A percentile compares a stretch with the other conserved stretches of the same genome.
Conservation (phyloP, 2,888 invertebrate species). For the Torymus texanus region DNA sequence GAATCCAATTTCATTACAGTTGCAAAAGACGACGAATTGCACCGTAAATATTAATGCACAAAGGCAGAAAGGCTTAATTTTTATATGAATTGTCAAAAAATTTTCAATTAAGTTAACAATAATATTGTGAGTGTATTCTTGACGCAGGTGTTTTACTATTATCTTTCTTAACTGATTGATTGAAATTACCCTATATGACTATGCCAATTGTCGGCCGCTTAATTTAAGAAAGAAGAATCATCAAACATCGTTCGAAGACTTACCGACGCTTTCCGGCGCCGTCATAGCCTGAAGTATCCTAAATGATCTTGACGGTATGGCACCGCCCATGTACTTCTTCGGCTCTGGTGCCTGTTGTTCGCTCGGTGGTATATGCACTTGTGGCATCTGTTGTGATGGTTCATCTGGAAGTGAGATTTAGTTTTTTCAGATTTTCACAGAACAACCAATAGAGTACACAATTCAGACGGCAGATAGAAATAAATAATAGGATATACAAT, state of each 20-base stretch:
- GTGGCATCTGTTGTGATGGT: constrained; percentile 16
- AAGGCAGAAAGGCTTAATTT: constrained; percentile 62
- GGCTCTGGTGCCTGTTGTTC: constrained; percentile 82
- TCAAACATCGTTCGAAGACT: constrained; percentile 67
- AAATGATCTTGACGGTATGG: constrained; percentile 88
- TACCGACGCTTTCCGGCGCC: constrained; percentile 81
- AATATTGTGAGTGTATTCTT: constrained; percentile 13
- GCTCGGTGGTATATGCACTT: constrained; percentile 78
- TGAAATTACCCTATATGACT: constrained; percentile 10
- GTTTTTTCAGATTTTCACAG: neutral
- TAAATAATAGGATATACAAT: no score
- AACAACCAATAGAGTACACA: no score
- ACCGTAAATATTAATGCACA: constrained; percentile 61
- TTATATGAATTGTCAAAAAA: constrained; percentile 32
- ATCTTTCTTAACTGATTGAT: constrained; percentile 8
- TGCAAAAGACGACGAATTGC: constrained; percentile 60
- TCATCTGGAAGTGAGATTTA: constrained; percentile 58
- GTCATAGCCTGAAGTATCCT: constrained; percentile 88
- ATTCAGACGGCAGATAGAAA: no score
- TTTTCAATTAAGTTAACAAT: neutral
- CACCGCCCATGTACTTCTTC: constrained; percentile 85
- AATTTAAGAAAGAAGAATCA: constrained; percentile 40
- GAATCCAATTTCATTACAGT: constrained; percentile 57
- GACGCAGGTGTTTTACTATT: neutral
- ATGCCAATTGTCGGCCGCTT: constrained; percentile 33